These are phyloP conservation scores for Spizaetus ornatus DNA, from an alignment of 2,113 vertebrate genomes.

Conservation along the genomic window DNA sequence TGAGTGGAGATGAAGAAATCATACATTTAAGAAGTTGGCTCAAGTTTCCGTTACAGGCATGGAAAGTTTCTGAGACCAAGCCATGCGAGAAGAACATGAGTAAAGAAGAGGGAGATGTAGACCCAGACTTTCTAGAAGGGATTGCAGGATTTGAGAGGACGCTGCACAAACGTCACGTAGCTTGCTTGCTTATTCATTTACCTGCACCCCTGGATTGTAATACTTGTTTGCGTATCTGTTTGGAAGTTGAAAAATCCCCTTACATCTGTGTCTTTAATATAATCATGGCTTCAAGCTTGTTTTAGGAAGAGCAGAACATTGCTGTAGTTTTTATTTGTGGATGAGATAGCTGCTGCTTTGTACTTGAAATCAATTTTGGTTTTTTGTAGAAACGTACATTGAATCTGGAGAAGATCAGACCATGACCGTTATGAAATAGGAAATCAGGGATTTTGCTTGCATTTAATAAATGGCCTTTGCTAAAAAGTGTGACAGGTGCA, in stretches of 20 bases:
- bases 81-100: slow-evolving; percentile 65
- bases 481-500: background rate
- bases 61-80: slow-evolving; percentile 65
- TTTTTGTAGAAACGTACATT: background rate
- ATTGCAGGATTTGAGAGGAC: slow-evolving; percentile 64
- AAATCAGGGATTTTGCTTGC: background rate
- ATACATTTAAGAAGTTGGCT: slow-evolving; percentile 69
- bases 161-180: slow-evolving; percentile 29
- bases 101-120: slow-evolving; percentile 68
- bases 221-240: slow-evolving; percentile 19
- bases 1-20: slow-evolving; percentile 69
- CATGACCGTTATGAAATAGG: background rate
- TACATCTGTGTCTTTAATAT: slow-evolving; percentile 57
- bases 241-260: slow-evolving; percentile 38
- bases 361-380: background rate
- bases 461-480: background rate
- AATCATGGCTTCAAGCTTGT: slow-evolving; percentile 41
- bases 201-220: slow-evolving; percentile 42
- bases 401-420: background rate
- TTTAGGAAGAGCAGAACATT: slow-evolving; percentile 23
- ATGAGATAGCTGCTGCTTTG: slow-evolving; percentile 8
- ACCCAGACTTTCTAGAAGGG: slow-evolving; percentile 65
- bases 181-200: slow-evolving; percentile 40
- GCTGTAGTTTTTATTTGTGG: slow-evolving; percentile 4
- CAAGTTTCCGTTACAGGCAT: slow-evolving; percentile 65